A percentile compares a stretch with the other conserved stretches of the same genome.
Conservation (phyloP, 1,140 invertebrate genomes). For the Hormaphis cornu region DNA sequence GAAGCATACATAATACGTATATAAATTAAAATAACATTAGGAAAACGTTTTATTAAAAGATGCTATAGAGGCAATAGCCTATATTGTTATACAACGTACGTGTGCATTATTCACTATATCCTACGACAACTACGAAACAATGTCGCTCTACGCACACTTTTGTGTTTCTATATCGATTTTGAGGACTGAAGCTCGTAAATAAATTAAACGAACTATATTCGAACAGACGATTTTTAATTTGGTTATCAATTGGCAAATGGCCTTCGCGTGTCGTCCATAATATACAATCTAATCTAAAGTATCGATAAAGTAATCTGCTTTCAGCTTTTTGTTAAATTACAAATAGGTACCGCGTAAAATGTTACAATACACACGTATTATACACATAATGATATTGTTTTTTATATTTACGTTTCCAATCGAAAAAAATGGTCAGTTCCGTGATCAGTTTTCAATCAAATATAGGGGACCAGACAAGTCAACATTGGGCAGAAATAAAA, state of each 20-base stretch:
- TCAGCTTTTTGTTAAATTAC: not conserved
- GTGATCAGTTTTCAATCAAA: too few relatives aligned
- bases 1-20: too few relatives aligned
- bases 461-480: too few relatives aligned
- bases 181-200: not conserved
- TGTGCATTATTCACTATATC: not conserved
- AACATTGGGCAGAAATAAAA: too few relatives aligned
- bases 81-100: too few relatives aligned
- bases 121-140: not conserved
- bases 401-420: too few relatives aligned
- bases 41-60: not conserved
- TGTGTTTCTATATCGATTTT: conserved; percentile 8
- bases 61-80: too few relatives aligned
- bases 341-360: too few relatives aligned
- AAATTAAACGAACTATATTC: not conserved
- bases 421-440: too few relatives aligned
- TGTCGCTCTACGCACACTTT: too few relatives aligned
- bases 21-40: not conserved
- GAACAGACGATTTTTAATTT: conserved; percentile 3
- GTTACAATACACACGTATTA: not conserved
- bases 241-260: conserved; percentile 7
- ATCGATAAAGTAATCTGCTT: not conserved
- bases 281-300: not conserved
- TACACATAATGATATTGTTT: not conserved
- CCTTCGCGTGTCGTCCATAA: conserved; percentile 3